Base-by-base conservation (phyloP, 2,113 vertebrate species). In the Tamias sibiricus region DNA sequence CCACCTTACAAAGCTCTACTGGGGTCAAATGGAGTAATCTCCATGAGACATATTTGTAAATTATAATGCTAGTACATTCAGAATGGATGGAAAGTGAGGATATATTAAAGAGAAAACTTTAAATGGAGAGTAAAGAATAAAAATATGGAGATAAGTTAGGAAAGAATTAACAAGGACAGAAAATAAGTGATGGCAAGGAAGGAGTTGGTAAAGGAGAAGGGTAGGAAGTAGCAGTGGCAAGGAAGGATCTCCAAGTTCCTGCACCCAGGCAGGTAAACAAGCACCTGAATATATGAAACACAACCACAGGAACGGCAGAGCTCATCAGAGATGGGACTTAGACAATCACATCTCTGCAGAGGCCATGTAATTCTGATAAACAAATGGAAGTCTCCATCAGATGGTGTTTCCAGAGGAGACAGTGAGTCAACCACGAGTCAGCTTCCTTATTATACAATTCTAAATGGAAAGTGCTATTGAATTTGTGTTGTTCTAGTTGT, bases 61-160 rank as follows among this genome's bases (percentile, higher is more conserved):
- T 40, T 87, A 6, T 30, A 94, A 37, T 57, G 24, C n/a, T 94
- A 13, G 3, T 30, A 24, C 0, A 40, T 74, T 90, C 32, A 35
- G 2, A 22, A 54, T 17, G 2, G 90, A 86, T 22, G 82, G 72
- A 44, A 47, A 81, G 52, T 91, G n/a, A 77, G 24, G 14, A 95
- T 49, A 95, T 26, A 40, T 9, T 24, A 35, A 77, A 76, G 26
- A n/a, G n/a, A n/a, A 16, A 42, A 88, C 74, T 71, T 37, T 74
- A 42, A 92, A 74, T 66, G 9, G 32, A 40, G 28, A 82, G 77
- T 93, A 62, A 8, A 28, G 5, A 90, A 19, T 30, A 68, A 90
- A 96, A 94, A 95, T 83, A 57, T 96, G 57, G 76, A 37, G 30
- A 95, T 83, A 92, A 54, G 81, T 2, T n/a, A 28, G 20, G 44